Base-by-base conservation (phyloP, 1,140 invertebrate species). In the Apocrypta bakeri region DNA sequence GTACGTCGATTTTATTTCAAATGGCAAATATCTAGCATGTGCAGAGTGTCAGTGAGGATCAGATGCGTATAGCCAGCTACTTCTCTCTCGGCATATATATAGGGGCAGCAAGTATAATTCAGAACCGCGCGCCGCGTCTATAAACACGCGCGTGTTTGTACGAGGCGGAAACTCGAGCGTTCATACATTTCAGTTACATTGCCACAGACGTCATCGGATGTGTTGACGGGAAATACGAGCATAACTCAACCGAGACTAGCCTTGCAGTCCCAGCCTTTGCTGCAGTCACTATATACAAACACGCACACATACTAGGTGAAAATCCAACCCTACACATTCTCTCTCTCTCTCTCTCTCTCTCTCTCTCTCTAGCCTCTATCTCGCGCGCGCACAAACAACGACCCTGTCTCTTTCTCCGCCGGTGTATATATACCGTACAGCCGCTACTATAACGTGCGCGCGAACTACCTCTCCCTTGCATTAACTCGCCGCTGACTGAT, bases 151-250 rank as follows among this genome's bases (percentile, higher is more conserved):
- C 2, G 12, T 40, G 9, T 48, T 31, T 40, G 69, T 73, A 37
- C 25, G 69, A 73, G 73, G 33, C 71, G 71, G 64, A 66, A 29
- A 11, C 27, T 27, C 33, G 71, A 42, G 81, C 68, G 68, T 78
- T 90, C 89, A 90, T 90, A 90, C 89, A 90, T 90, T 90, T 90
- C 89, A 89, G 90, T 90, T 90, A 90, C 89, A 90, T 90, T 89
- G 89, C 88, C 88, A 88, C 88, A 87, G 88, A 90, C 89, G 89
- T 90, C 88, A 90, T 90, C 88, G 90, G 90, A 90, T 90, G 88
- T 87, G 89, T 89, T 90, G 89, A 90, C 89, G 90, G 90, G 90
- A 90, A 90, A 90, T 90, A 89, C 90, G 87, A 90, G 90, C 90
- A 90, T 90, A 90, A 90, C 87, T 90, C 90, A 90, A 88, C 88